A percentile compares a stretch with the other conserved stretches of the same genome.
These are phyloP conservation scores for Xestia xanthographa DNA, from an alignment of 2,888 invertebrate genomes.

Conservation along the genomic window DNA sequence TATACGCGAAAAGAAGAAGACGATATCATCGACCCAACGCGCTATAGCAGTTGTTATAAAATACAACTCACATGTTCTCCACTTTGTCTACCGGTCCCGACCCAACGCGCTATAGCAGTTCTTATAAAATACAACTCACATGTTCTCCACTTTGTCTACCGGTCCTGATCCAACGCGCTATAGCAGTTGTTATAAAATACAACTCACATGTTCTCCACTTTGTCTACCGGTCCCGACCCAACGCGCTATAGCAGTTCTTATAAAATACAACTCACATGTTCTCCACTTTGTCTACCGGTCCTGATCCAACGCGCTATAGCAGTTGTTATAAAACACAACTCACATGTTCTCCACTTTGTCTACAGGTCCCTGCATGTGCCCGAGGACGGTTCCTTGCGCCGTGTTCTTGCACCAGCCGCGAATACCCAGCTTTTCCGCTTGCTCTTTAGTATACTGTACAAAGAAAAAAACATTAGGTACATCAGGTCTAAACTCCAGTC, in stretches of 20 bases:
- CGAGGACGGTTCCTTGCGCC: constrained; percentile 92
- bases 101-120: no score
- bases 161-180: no score
- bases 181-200: background rate
- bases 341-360: constrained; percentile 92
- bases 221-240: constrained; percentile 90
- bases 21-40: background rate
- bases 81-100: constrained; percentile 91
- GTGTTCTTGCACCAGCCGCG: constrained; percentile 95
- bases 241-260: background rate
- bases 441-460: constrained; percentile 91
- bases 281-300: constrained; percentile 90
- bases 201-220: constrained; percentile 92
- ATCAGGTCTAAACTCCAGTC: background rate
- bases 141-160: constrained; percentile 89
- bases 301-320: constrained; percentile 68
- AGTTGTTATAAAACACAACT: constrained; percentile 70
- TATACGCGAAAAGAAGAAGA: background rate
- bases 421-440: constrained; percentile 91
- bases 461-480: constrained; percentile 40
- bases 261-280: constrained; percentile 90
- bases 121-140: constrained; percentile 87
- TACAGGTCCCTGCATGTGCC: constrained; percentile 92
- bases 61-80: constrained; percentile 90
- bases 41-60: background rate